Conservation (phyloP, 2,888 invertebrate species). For the Kryphioiulus occultus region DNA sequence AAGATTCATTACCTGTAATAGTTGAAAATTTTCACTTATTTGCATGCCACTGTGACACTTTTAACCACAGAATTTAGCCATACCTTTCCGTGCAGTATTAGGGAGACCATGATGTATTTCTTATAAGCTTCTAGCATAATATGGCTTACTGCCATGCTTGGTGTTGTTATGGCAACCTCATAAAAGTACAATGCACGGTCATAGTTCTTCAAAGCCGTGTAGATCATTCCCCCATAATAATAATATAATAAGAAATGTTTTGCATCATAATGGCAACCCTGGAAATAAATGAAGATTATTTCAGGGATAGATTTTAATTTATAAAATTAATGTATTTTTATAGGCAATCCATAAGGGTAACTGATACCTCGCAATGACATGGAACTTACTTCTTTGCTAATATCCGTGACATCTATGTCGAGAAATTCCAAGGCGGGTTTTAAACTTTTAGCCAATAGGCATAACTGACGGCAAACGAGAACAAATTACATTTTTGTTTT, state of each 20-base stretch:
- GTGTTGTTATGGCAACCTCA: slow-evolving; percentile 95
- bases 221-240: slow-evolving; percentile 98
- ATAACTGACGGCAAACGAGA: slow-evolving; percentile 66
- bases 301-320: neutral
- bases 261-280: slow-evolving; percentile 81
- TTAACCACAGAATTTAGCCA: neutral
- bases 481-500: neutral
- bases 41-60: neutral
- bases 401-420: slow-evolving; percentile 89
- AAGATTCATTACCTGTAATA: slow-evolving; percentile 68
- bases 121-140: slow-evolving; percentile 98
- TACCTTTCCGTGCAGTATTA: slow-evolving; percentile 91
- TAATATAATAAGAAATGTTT: slow-evolving; percentile 93
- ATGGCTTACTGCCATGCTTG: slow-evolving; percentile 91
- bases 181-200: slow-evolving; percentile 93
- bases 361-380: neutral
- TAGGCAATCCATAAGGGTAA: neutral
- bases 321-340: neutral
- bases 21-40: neutral
- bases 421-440: slow-evolving; percentile 88
- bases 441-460: slow-evolving; percentile 88
- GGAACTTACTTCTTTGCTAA: slow-evolving; percentile 77
- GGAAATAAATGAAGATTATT: slow-evolving; percentile 60
- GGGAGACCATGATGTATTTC: slow-evolving; percentile 90
- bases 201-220: slow-evolving; percentile 90